Base-by-base conservation (phyloP, 2,797 vertebrate genomes). In the Sebastes vulpes region DNA sequence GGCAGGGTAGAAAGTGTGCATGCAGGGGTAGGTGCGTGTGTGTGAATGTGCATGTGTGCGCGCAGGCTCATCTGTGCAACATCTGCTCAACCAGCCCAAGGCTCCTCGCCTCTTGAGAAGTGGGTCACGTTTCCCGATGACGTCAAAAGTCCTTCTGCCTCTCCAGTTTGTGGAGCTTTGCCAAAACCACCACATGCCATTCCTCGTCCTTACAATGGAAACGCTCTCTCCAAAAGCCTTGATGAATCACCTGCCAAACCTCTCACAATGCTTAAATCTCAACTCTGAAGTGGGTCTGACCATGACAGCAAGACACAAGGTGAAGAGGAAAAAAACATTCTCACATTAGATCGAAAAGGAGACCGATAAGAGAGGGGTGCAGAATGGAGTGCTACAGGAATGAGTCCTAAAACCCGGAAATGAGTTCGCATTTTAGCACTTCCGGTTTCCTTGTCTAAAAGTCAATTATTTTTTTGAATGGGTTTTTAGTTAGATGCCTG, bases 41-140 rank as follows among this genome's bases (percentile, higher is more conserved):
- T 69, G 52, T 54, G 64, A 35, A 42, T 20, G 29, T 54, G 64
- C 53, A 42, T 20, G 29, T 68, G 46, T 65, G 75, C 46, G 20
- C 63, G 82, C 75, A 74, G 79, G 74, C 90, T 94, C 92, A 93
- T 94, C 90, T 94, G 93, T 85, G 90, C 79, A 94, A 94, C 94
- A 95, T 95, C 94, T 95, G 94, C 90, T 94, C 89, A 68, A 87
- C 89, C 87, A 84, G 90, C 94, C 92, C 89, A 90, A 90, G 94
- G 93, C 93, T 93, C 77, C 90, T 87, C 35, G 88, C 90, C 89
- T 93, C 90, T 91, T 89, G 88, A 93, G 94, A 95, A 95, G 89
- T 95, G 93, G 93, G 94, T 94, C 94, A 95, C 94, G 93, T 94
- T 95, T 94, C 94, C 91, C 67, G n/a, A 91, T 95, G 94, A 95